Percentiles rank a stretch among this genome's conserved stretches.
These are phyloP conservation scores for Drosophila mauritiana DNA, from an alignment of 1,140 invertebrate species.

Conservation along the genomic window DNA sequence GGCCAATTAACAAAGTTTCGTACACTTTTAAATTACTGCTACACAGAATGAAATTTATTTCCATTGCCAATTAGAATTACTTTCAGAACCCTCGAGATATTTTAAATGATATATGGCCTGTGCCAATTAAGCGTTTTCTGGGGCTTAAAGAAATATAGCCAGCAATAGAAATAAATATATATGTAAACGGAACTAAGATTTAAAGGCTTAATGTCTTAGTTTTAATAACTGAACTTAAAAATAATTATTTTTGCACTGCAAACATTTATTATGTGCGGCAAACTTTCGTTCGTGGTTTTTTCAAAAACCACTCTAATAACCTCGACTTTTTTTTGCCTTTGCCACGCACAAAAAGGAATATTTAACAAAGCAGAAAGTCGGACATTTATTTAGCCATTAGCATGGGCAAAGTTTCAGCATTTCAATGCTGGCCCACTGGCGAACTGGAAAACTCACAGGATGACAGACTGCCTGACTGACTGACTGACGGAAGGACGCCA, in stretches of 20 bases:
- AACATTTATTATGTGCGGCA: slow-evolving; percentile 9
- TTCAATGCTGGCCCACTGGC: slow-evolving; percentile 35
- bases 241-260: background rate
- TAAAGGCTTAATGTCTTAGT: background rate
- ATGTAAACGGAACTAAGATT: background rate
- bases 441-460: background rate
- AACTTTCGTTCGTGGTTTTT: slow-evolving; percentile 8
- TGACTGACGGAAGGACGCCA: slow-evolving; percentile 12
- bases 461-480: slow-evolving; percentile 5
- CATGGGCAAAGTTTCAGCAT: slow-evolving; percentile 49
- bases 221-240: background rate
- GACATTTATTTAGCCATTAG: slow-evolving; percentile 38
- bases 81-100: slow-evolving; percentile 8
- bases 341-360: slow-evolving; percentile 22
- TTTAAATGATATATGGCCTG: slow-evolving; percentile 14
- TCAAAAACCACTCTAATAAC: slow-evolving; percentile 19
- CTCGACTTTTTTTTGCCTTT: background rate
- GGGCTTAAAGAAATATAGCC: too few species aligned
- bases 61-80: slow-evolving; percentile 23
- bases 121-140: background rate
- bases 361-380: slow-evolving; percentile 35
- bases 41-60: slow-evolving; percentile 26
- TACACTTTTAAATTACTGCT: background rate
- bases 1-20: background rate
- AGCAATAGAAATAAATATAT: background rate